Percentiles rank a stretch among this genome's conserved stretches.
Evolutionary conservation across 1,140 invertebrate species (phyloP).

Genomic region (Branchinecta lynchi): DNA sequence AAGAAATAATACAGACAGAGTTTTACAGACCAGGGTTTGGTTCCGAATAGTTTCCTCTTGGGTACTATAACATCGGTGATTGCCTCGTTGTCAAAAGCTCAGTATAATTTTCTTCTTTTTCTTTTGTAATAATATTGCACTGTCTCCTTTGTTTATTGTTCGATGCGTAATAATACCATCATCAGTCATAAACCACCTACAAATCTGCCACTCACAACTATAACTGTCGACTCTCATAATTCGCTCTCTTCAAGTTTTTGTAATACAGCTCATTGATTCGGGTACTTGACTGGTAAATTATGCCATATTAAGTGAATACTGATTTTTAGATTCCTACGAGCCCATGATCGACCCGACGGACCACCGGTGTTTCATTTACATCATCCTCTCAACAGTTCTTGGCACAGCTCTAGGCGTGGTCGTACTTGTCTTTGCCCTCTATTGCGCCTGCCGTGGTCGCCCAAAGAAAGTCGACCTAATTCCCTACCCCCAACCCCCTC

Average conservation of each 20-base stretch:
- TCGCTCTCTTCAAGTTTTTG: no score
- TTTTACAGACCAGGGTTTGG: no score
- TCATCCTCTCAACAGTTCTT: conserved; percentile 17
- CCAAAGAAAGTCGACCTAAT: neutral
- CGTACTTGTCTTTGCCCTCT: conserved; percentile 13
- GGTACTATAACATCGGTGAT: no score
- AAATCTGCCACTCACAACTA: neutral
- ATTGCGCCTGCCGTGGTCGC: conserved; percentile 17
- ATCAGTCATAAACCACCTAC: neutral
- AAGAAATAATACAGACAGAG: no score
- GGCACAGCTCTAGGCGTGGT: conserved; percentile 20
- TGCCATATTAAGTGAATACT: no score
- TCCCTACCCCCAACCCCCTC: neutral
- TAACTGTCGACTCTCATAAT: no score
- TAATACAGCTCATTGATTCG: no score
- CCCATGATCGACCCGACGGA: conserved; percentile 13
- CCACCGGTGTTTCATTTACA: conserved; percentile 17
- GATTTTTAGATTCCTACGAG: neutral
- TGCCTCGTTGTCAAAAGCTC: no score
- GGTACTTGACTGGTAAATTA: no score
- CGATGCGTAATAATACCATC: neutral
- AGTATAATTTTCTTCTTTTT: neutral
- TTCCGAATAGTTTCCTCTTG: no score
- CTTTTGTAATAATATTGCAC: neutral
- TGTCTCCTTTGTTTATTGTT: neutral